Conservation (phyloP, 2,797 vertebrate species). For the Rhinella marina region DNA sequence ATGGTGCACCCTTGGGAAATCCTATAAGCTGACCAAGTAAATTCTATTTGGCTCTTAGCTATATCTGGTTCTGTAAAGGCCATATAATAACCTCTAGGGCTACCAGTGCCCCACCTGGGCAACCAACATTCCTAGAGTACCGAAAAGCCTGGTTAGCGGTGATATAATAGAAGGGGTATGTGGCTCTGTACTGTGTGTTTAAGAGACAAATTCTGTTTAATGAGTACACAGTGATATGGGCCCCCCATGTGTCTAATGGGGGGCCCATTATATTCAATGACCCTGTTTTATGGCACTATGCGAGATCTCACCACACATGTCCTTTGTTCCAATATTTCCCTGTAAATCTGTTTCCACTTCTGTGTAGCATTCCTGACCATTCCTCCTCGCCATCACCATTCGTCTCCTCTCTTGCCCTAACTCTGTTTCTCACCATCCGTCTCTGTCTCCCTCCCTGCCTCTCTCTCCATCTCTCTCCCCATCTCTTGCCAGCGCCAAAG, state of each 20-base stretch:
- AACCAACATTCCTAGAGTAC: neutral
- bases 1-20: neutral
- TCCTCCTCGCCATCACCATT: constrained; percentile 1
- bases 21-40: neutral
- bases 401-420: constrained; percentile 45
- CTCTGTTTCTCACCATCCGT: constrained; percentile 42
- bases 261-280: neutral
- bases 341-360: neutral
- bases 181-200: neutral
- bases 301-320: neutral
- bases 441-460: constrained; percentile 41
- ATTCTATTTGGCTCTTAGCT: neutral
- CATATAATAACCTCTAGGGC: neutral
- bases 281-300: neutral
- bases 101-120: neutral
- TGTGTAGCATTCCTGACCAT: constrained; percentile 6
- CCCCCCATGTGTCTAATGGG: neutral
- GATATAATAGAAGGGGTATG: neutral
- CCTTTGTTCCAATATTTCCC: neutral
- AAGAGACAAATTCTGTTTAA: neutral
- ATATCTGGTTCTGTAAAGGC: neutral
- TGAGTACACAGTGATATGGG: neutral
- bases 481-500: constrained; percentile 63
- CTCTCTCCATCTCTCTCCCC: constrained; percentile 63
- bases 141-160: neutral